Percentiles rank a stretch among this genome's conserved stretches.
Evolutionary conservation across 2,113 vertebrate genomes (phyloP).

Genomic region (Condylura cristata): DNA sequence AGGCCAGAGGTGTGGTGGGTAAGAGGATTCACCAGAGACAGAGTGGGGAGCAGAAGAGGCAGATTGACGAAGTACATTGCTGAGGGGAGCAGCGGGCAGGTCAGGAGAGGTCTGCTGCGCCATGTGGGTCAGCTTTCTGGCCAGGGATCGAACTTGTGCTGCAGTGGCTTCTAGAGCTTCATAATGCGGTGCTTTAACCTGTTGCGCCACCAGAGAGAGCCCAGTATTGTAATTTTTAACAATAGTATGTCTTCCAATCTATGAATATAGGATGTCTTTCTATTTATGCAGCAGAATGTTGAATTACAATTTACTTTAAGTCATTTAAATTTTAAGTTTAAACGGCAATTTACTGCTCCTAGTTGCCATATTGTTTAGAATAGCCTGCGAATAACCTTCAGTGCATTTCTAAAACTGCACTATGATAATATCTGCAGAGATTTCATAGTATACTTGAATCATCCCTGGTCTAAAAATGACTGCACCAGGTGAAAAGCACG

Average conservation of each 20-base stretch:
- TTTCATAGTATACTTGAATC: background rate
- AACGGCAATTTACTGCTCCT: background rate
- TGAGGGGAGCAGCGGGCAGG: too few species aligned
- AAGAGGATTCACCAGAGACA: too few species aligned
- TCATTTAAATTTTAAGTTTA: constrained; percentile 22
- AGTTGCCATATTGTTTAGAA: background rate
- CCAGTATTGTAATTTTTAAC: too few species aligned
- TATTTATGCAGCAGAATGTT: constrained; percentile 4
- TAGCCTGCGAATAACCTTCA: background rate
- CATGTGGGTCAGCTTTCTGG: too few species aligned
- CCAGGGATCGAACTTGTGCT: too few species aligned
- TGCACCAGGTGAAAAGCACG: background rate
- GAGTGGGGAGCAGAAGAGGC: too few species aligned
- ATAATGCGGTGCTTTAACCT: too few species aligned
- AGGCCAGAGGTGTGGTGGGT: too few species aligned
- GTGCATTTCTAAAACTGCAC: constrained; percentile 33
- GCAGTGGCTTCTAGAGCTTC: too few species aligned
- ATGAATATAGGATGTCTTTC: background rate
- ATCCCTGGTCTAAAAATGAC: background rate
- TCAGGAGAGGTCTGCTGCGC: too few species aligned
- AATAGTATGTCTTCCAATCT: background rate
- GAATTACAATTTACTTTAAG: constrained; percentile 19
- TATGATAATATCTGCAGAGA: background rate
- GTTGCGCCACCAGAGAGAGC: too few species aligned
- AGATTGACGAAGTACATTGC: too few species aligned